Base-by-base conservation (phyloP, 1,140 invertebrate genomes). In the Arctopsyche grandis region DNA sequence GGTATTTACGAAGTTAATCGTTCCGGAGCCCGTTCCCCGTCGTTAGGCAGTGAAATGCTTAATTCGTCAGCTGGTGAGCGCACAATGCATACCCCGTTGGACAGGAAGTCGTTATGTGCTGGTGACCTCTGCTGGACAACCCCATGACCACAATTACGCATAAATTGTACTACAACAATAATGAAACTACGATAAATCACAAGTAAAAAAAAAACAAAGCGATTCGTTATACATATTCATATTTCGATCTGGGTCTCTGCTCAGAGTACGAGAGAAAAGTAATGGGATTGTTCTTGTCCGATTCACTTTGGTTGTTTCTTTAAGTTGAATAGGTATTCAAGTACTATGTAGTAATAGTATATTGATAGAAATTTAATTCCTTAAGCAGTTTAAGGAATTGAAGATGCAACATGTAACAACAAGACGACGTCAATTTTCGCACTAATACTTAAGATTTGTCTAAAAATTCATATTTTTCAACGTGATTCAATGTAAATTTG, bases 21-120 rank as follows among this genome's bases (percentile, higher is more conserved):
- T 29, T 75, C 73, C 43, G 16, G 69, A 75, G 46, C 74, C 52
- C 19, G 60, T 77, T 77, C 22, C 63, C 29, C 38, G 63, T 70
- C 76, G 66, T 77, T 77, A 77, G 63, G 43, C 76, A 69, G 60
- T 58, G 43, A 77, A 77, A 77, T 77, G 58, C 52, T 77, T 77
- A 77, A 77, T 77, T 77, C 66, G 76, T 77, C 76, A 77, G 66
- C 21, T 58, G 76, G 63, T 22, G 44, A 60, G 77, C 77, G 43
- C 48, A 60, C 77, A 69, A 66, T 77, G 58, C 60, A 77, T 69
- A 69, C 63, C 58, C 69, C 19, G 21, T 22, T n/a, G 75, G 44
- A 12, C 77, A 81, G 80, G 80, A 81, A 81, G 80, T 81, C 80
- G 78, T 81, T 81, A 81, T 79, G 73, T 70, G 77, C 71, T 77